Evolutionary conservation across 2,888 invertebrate genomes (phyloP).

Genomic region (Deroplatys truncata): DNA sequence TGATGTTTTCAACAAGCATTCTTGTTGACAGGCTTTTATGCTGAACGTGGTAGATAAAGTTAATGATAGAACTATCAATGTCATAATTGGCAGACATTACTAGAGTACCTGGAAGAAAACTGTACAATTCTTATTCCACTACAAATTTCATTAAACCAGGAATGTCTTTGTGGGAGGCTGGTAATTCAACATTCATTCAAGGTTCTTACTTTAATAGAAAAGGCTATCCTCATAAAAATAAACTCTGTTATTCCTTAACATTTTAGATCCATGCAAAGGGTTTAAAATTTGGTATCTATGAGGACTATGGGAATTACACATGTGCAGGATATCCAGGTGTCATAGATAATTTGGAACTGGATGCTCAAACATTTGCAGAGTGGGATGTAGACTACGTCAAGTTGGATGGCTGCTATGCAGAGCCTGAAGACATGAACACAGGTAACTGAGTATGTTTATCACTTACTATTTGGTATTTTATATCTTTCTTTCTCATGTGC

Average conservation of each 20-base stretch:
- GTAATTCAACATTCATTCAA: too few relatives aligned
- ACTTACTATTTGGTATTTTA: background rate
- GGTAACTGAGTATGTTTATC: constrained; percentile 40
- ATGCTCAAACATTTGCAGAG: constrained; percentile 69
- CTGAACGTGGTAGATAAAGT: too few relatives aligned
- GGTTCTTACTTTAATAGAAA: too few relatives aligned
- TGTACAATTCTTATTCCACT: too few relatives aligned
- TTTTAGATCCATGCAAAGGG: constrained; percentile 66
- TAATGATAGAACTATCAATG: too few relatives aligned
- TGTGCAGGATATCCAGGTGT: constrained; percentile 78
- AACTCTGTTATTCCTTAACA: background rate
- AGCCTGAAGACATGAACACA: constrained; percentile 52
- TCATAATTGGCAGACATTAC: too few relatives aligned
- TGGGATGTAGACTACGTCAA: constrained; percentile 82
- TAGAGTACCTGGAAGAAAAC: too few relatives aligned
- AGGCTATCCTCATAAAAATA: too few relatives aligned
- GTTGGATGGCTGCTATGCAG: constrained; percentile 73
- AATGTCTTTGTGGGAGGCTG: too few relatives aligned
- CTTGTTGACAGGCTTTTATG: too few relatives aligned
- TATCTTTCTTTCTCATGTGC: background rate
- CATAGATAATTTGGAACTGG: constrained; percentile 57
- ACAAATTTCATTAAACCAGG: too few relatives aligned
- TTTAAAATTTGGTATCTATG: constrained; percentile 76
- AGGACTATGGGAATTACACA: constrained; percentile 72
- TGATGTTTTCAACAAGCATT: too few relatives aligned